A percentile compares a stretch with the other conserved stretches of the same genome.
Conservation (phyloP, 2,797 vertebrate species). For the Spea hammondii region DNA sequence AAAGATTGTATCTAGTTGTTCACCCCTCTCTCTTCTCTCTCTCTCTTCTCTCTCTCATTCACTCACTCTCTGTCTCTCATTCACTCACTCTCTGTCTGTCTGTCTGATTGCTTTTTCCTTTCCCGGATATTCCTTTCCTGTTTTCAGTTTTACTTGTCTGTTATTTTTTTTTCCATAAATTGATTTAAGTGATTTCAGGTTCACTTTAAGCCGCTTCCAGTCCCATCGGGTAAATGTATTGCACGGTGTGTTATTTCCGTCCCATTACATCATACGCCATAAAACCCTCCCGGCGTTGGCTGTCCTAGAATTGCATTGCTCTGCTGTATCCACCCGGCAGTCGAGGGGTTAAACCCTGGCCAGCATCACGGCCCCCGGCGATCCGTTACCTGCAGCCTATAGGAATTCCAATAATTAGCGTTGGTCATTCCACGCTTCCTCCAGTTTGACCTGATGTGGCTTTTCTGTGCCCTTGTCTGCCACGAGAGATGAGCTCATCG, state of each 20-base stretch:
- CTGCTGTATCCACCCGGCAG: too few species aligned
- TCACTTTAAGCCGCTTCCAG: neutral
- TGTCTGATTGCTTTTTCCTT: neutral
- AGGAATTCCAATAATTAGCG: neutral
- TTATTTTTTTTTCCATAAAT: neutral
- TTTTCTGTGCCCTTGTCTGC: slow-evolving; percentile 27
- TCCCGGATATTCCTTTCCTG: neutral
- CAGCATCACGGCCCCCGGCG: neutral
- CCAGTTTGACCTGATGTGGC: slow-evolving; percentile 8
- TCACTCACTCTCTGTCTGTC: too few species aligned
- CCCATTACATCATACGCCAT: neutral
- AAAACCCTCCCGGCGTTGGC: neutral
- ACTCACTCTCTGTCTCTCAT: too few species aligned
- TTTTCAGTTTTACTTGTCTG: neutral
- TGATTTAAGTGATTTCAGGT: slow-evolving; percentile 2
- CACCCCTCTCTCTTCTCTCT: too few species aligned
- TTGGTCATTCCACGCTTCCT: neutral
- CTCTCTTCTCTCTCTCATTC: too few species aligned
- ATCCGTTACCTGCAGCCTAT: too few species aligned
- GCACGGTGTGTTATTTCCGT: neutral
- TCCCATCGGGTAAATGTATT: neutral
- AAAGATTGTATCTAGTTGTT: too few species aligned
- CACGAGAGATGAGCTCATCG: slow-evolving; percentile 38
- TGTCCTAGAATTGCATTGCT: too few species aligned
- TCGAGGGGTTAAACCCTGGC: neutral